Conservation (phyloP, 2,888 invertebrate genomes). For the Cecidostiba fungosa region DNA sequence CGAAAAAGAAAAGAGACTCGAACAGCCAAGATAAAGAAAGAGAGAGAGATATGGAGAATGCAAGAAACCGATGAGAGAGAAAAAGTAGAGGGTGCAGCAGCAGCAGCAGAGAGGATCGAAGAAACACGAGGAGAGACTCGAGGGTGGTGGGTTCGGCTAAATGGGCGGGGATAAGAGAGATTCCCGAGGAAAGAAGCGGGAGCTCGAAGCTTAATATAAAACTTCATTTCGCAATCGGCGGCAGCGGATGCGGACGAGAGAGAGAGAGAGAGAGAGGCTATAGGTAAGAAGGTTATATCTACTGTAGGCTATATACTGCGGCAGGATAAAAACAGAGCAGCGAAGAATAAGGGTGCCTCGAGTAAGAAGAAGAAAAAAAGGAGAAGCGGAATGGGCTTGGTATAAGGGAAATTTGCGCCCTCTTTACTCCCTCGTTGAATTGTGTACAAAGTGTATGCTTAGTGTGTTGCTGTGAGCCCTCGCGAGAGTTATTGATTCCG, state of each 20-base stretch:
- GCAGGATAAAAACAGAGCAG: constrained; percentile 58
- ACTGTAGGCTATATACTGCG: constrained; percentile 12
- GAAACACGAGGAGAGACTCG: constrained; percentile 62
- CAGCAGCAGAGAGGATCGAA: constrained; percentile 34
- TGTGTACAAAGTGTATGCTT: constrained; percentile 55
- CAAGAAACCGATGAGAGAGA: constrained; percentile 15
- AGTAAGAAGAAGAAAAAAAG: not conserved
- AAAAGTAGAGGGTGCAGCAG: constrained; percentile 47
- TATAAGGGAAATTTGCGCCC: constrained; percentile 55
- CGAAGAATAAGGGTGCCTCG: constrained; percentile 15
- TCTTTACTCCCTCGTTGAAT: constrained; percentile 43
- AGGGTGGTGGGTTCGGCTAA: constrained; percentile 65
- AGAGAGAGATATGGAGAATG: constrained; percentile 16
- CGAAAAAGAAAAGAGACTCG: constrained; percentile 17
- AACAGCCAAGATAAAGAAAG: constrained; percentile 11
- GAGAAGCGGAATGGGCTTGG: constrained; percentile 22
- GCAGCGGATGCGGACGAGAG: constrained; percentile 47
- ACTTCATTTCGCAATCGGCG: constrained; percentile 80
- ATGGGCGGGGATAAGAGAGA: constrained; percentile 68
- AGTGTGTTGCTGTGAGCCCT: constrained; percentile 15
- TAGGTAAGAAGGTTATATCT: constrained; percentile 35
- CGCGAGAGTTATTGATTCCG: constrained; percentile 30
- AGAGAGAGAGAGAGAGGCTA: constrained; percentile 13
- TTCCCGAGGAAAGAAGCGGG: constrained; percentile 62
- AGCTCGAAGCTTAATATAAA: constrained; percentile 79